phyloP scores from a whole-genome alignment of 2,888 invertebrate species.

The Diarsia rubi region DNA sequence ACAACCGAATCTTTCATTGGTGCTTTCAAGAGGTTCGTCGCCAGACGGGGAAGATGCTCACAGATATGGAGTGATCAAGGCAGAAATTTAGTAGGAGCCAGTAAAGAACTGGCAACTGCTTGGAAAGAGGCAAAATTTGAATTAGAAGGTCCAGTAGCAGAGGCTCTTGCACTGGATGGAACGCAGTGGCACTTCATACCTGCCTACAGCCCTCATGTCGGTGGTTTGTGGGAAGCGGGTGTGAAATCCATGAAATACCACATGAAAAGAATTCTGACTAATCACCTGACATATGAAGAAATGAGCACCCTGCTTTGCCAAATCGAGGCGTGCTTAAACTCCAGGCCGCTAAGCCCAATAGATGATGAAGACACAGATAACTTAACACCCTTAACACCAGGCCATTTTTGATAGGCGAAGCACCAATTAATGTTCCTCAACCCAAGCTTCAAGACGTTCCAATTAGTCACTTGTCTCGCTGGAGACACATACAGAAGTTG shows the following conservation, averaged over 20 bases:
- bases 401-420: constrained; percentile 21
- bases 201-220: constrained; percentile 25
- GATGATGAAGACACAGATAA: background rate
- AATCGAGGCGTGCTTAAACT: background rate
- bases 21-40: constrained; percentile 25
- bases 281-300: background rate
- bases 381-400: background rate
- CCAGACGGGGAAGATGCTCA: constrained; percentile 23
- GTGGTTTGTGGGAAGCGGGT: constrained; percentile 25
- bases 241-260: too few species aligned
- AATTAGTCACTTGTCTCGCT: constrained; percentile 13
- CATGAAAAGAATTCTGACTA: background rate
- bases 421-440: too few species aligned
- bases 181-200: constrained; percentile 29
- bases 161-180: constrained; percentile 16
- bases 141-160: constrained; percentile 9
- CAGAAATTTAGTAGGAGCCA: constrained; percentile 24
- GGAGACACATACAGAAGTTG: constrained; percentile 15
- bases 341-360: constrained; percentile 6
- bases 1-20: constrained; percentile 25
- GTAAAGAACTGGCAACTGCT: constrained; percentile 6
- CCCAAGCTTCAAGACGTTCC: background rate
- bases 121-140: constrained; percentile 16
- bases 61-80: constrained; percentile 32
- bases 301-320: constrained; percentile 1